phyloP scores from a whole-genome alignment of 2,888 invertebrate genomes.

The Cephus spinipes region DNA sequence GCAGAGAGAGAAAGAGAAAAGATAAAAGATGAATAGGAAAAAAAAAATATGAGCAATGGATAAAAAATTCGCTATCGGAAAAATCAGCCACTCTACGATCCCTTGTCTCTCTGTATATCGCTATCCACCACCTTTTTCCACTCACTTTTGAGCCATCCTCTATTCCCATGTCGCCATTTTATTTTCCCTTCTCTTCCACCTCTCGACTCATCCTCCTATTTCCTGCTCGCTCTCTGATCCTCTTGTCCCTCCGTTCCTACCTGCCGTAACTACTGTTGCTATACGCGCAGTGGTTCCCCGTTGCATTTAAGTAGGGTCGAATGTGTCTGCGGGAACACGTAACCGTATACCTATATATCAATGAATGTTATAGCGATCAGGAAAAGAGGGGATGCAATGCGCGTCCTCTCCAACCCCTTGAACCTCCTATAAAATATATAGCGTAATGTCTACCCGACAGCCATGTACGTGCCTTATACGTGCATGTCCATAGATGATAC shows the following conservation, averaged over 20 bases:
- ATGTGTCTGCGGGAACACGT: not conserved
- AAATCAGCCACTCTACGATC: constrained; percentile 54
- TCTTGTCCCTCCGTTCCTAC: constrained; percentile 6
- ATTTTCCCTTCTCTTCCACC: constrained; percentile 8
- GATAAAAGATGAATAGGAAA: constrained; percentile 23
- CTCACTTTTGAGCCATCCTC: not conserved
- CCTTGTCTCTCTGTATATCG: constrained; percentile 9
- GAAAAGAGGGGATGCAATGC: constrained; percentile 31
- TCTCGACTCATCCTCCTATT: not conserved
- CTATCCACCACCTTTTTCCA: not conserved
- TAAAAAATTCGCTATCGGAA: constrained; percentile 61
- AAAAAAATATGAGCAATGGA: constrained; percentile 39
- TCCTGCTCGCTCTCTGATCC: not conserved
- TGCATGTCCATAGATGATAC: not conserved
- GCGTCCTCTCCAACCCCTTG: constrained; percentile 14
- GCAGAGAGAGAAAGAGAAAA: constrained; percentile 25
- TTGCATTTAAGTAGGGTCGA: not conserved
- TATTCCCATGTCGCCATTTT: constrained; percentile 9
- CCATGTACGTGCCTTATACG: constrained; percentile 27
- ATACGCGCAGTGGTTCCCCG: not conserved
- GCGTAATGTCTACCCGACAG: constrained; percentile 41
- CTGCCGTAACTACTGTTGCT: not conserved
- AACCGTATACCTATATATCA: not conserved
- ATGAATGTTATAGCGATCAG: not conserved
- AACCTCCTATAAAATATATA: constrained; percentile 45